Conservation (phyloP, 2,888 invertebrate genomes). For the Hirtodrosophila trivittata region DNA sequence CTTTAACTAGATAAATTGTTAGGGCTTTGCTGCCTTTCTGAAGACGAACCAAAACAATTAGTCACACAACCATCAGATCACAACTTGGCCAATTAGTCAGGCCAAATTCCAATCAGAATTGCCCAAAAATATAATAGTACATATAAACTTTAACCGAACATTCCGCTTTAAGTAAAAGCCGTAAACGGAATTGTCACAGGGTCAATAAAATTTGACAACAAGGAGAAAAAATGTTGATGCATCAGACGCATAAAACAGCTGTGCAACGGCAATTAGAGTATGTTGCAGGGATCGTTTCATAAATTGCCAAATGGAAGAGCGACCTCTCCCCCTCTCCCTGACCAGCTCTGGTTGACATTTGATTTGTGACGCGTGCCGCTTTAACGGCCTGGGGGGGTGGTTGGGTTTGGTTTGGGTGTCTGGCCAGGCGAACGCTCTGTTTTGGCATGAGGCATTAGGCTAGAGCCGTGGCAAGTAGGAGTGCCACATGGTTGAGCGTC, state of each 20-base stretch:
- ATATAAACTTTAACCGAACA: no score
- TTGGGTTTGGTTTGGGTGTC: not conserved
- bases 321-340: not conserved
- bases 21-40: conserved; percentile 2
- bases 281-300: conserved; percentile 15
- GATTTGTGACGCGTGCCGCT: conserved; percentile 72
- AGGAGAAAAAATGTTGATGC: not conserved
- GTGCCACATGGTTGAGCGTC: conserved; percentile 53
- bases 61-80: not conserved
- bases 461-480: conserved; percentile 21
- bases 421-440: conserved; percentile 7
- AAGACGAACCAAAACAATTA: conserved; percentile 27
- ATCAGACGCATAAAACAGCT: no score
- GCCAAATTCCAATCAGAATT: not conserved
- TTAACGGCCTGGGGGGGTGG: conserved; percentile 52
- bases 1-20: conserved; percentile 40
- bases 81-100: conserved; percentile 2
- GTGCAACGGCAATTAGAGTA: conserved; percentile 44
- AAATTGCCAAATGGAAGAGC: conserved; percentile 47
- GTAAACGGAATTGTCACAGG: no score
- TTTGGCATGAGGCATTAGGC: conserved; percentile 22
- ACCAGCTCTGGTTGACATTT: conserved; percentile 58
- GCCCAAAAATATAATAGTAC: no score
- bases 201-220: no score
- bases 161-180: no score